Conservation (phyloP, 2,888 invertebrate species). For the Cinara cedri region DNA sequence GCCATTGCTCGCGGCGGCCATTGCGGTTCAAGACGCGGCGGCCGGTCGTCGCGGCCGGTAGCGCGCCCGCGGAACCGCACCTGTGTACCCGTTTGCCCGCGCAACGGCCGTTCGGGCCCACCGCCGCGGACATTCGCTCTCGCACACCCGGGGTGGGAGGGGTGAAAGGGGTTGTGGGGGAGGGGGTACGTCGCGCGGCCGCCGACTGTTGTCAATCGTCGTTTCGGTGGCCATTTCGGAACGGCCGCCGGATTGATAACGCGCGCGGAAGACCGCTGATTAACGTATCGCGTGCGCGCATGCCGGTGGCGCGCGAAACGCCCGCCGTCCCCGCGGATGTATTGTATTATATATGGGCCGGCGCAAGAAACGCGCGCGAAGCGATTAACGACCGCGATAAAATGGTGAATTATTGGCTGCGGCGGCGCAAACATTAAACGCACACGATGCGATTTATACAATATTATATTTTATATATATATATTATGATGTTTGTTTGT, state of each 20-base stretch:
- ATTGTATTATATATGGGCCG: neutral
- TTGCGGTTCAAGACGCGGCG: too few species aligned
- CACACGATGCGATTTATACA: conserved; percentile 6
- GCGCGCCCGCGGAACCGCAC: neutral
- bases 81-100: too few species aligned
- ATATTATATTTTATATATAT: neutral
- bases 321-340: too few species aligned
- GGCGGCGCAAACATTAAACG: conserved; percentile 21
- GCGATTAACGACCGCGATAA: conserved; percentile 47
- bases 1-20: too few species aligned
- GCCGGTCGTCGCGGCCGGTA: neutral
- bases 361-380: neutral
- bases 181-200: neutral
- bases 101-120: too few species aligned
- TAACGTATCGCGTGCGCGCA: too few species aligned
- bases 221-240: too few species aligned
- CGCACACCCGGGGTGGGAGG: conserved; percentile 16
- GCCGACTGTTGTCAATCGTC: too few species aligned
- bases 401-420: conserved; percentile 31
- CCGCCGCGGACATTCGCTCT: conserved; percentile 1
- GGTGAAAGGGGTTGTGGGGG: conserved; percentile 8
- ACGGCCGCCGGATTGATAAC: too few species aligned
- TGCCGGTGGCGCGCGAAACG: too few species aligned
- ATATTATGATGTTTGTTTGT: too few species aligned
- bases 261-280: too few species aligned